A percentile compares a stretch with the other conserved stretches of the same genome.
These are phyloP conservation scores for Pelobates fuscus DNA, from an alignment of 2,113 vertebrate species.

Conservation along the genomic window DNA sequence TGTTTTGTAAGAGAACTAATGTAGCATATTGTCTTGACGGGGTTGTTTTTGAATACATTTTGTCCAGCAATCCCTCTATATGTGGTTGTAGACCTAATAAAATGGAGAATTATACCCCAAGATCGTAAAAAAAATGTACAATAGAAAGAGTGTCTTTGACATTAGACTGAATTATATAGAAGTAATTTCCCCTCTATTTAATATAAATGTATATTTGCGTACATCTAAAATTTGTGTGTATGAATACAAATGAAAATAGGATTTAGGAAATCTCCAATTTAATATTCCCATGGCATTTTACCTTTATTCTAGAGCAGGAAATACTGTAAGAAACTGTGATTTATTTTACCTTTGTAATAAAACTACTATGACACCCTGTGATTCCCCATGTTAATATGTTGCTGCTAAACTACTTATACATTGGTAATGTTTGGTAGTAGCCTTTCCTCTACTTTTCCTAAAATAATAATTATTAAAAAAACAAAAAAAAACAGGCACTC, in stretches of 20 bases:
- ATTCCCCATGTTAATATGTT: slow-evolving; percentile 90
- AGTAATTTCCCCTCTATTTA: slow-evolving; percentile 65
- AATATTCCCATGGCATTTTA: slow-evolving; percentile 66
- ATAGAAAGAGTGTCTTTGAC: slow-evolving; percentile 74
- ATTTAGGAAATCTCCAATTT: slow-evolving; percentile 81
- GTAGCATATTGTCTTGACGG: slow-evolving; percentile 80
- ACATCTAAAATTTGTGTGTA: slow-evolving; percentile 74
- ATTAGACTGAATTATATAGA: slow-evolving; percentile 77
- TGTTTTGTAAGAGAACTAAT: slow-evolving; percentile 88
- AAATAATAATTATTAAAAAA: slow-evolving; percentile 32
- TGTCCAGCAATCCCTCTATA: slow-evolving; percentile 65
- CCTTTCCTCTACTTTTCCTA: slow-evolving; percentile 79
- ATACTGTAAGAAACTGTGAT: slow-evolving; percentile 90
- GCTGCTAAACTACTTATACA: slow-evolving; percentile 98
- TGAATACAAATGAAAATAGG: slow-evolving; percentile 75
- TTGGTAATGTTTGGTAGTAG: slow-evolving; percentile 84
- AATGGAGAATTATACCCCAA: slow-evolving; percentile 49
- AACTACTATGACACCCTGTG: slow-evolving; percentile 90
- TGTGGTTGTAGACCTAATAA: slow-evolving; percentile 67
- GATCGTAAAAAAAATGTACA: slow-evolving; percentile 72
- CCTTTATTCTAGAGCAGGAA: slow-evolving; percentile 73
- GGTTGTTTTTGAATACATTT: slow-evolving; percentile 65
- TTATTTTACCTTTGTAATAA: slow-evolving; percentile 84
- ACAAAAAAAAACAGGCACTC: slow-evolving; percentile 71
- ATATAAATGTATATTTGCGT: slow-evolving; percentile 55